Conservation (phyloP, 2,113 vertebrate genomes). For the Oreochromis tanganicae region DNA sequence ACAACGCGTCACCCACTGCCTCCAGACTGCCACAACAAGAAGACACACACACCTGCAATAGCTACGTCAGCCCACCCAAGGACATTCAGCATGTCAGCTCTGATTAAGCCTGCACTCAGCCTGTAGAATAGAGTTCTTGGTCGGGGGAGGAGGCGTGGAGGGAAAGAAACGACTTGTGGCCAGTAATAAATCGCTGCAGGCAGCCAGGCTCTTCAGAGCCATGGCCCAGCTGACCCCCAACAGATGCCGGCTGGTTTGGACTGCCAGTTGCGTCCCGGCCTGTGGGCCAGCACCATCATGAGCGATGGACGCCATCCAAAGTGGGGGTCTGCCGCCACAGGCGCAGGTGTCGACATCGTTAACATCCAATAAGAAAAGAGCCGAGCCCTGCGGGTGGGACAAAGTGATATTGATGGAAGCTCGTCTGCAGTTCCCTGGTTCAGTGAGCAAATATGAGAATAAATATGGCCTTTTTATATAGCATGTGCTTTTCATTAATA, state of each 20-base stretch:
- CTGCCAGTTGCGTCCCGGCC: slow-evolving; percentile 39
- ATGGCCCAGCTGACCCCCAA: slow-evolving; percentile 42
- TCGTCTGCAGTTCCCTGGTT: slow-evolving; percentile 50
- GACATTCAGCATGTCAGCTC: slow-evolving; percentile 53
- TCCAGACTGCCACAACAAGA: not conserved
- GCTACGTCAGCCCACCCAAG: slow-evolving; percentile 49
- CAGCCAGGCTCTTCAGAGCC: slow-evolving; percentile 41
- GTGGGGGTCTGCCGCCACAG: slow-evolving; percentile 32
- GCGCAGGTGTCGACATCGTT: slow-evolving; percentile 65
- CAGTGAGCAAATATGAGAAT: slow-evolving; percentile 66
- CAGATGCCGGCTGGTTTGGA: slow-evolving; percentile 61
- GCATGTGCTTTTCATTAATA: slow-evolving; percentile 57
- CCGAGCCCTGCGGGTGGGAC: slow-evolving; percentile 11
- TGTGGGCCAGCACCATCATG: slow-evolving; percentile 56
- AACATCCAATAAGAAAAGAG: slow-evolving; percentile 59
- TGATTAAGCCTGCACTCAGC: slow-evolving; percentile 63
- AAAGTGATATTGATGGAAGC: slow-evolving; percentile 75
- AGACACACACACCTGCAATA: slow-evolving; percentile 35
- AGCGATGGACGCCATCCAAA: slow-evolving; percentile 56
- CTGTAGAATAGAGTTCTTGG: slow-evolving; percentile 45
- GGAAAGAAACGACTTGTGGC: slow-evolving; percentile 45
- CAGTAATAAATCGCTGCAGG: slow-evolving; percentile 67
- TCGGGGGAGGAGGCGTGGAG: not conserved
- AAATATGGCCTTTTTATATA: slow-evolving; percentile 65
- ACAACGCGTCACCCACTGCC: not conserved